These are phyloP conservation scores for Ephialtes manifestator DNA, from an alignment of 2,888 invertebrate genomes.

Conservation along the genomic window DNA sequence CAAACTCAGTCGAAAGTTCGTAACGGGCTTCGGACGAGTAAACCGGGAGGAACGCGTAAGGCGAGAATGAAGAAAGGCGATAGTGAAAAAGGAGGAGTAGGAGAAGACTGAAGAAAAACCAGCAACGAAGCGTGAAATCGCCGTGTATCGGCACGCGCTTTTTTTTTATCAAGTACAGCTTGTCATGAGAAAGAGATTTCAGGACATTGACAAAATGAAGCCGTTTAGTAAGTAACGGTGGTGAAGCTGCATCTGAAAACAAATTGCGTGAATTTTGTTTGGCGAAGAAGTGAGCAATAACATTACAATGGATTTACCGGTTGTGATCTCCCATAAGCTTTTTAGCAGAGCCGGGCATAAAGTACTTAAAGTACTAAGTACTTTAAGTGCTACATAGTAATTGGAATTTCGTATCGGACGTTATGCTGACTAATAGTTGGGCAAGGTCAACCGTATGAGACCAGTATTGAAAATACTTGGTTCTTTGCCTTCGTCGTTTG, in stretches of 20 bases:
- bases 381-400: too few relatives aligned
- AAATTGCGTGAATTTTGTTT: slow-evolving; percentile 12
- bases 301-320: neutral
- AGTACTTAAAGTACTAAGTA: too few relatives aligned
- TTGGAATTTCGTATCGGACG: too few relatives aligned
- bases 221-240: slow-evolving; percentile 57
- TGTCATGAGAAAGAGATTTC: slow-evolving; percentile 26
- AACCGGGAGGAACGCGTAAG: slow-evolving; percentile 7
- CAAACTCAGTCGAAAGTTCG: slow-evolving; percentile 63
- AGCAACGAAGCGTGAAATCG: slow-evolving; percentile 62
- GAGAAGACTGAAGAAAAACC: slow-evolving; percentile 28
- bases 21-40: slow-evolving; percentile 41
- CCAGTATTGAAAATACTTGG: too few relatives aligned
- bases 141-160: slow-evolving; percentile 54
- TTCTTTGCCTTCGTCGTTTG: too few relatives aligned
- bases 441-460: too few relatives aligned
- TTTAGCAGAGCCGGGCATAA: too few relatives aligned
- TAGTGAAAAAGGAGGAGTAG: slow-evolving; percentile 30
- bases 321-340: too few relatives aligned
- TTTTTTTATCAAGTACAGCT: slow-evolving; percentile 18
- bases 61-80: slow-evolving; percentile 46
- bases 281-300: slow-evolving; percentile 10
- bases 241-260: neutral
- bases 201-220: slow-evolving; percentile 52
- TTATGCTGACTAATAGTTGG: too few relatives aligned